Percentiles rank a stretch among this genome's conserved stretches.
Evolutionary conservation across 1,140 invertebrate genomes (phyloP).

Genomic region (Drosophila biarmipes): DNA sequence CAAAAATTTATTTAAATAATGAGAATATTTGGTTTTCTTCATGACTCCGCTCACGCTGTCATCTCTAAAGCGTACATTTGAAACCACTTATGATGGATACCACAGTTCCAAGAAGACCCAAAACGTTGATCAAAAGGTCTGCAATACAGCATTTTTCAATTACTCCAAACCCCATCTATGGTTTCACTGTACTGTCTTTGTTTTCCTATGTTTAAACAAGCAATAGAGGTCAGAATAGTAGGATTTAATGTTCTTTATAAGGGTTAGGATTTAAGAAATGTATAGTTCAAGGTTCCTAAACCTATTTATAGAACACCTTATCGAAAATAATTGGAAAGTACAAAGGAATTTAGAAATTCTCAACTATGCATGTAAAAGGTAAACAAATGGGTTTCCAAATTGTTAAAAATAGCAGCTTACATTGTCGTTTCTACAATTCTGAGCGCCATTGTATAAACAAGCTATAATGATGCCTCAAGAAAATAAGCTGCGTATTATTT

Average conservation of each 20-base stretch:
- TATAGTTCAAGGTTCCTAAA: not conserved
- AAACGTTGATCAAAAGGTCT: constrained; percentile 19
- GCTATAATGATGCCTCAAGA: constrained; percentile 42
- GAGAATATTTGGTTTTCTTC: too few relatives aligned
- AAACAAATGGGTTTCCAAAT: not conserved
- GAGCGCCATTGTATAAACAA: constrained; percentile 17
- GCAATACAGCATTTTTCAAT: constrained; percentile 7
- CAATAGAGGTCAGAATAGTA: not conserved
- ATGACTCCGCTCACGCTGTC: not conserved
- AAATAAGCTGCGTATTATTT: constrained; percentile 56
- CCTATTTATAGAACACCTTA: not conserved
- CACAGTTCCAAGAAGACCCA: constrained; percentile 25
- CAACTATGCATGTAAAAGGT: not conserved
- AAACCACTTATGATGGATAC: constrained; percentile 27
- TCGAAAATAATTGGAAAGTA: not conserved
- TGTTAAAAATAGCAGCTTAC: not conserved
- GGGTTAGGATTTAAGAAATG: too few relatives aligned
- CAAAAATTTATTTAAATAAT: too few relatives aligned
- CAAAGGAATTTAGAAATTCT: not conserved
- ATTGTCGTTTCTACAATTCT: constrained; percentile 8
- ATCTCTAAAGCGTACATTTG: constrained; percentile 3
- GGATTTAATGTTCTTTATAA: too few relatives aligned
- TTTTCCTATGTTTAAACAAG: constrained; percentile 3
- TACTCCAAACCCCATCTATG: constrained; percentile 6
- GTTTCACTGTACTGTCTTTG: constrained; percentile 10